phyloP scores from a whole-genome alignment of 2,888 invertebrate species.

The Trissonchulus latispiculum region DNA sequence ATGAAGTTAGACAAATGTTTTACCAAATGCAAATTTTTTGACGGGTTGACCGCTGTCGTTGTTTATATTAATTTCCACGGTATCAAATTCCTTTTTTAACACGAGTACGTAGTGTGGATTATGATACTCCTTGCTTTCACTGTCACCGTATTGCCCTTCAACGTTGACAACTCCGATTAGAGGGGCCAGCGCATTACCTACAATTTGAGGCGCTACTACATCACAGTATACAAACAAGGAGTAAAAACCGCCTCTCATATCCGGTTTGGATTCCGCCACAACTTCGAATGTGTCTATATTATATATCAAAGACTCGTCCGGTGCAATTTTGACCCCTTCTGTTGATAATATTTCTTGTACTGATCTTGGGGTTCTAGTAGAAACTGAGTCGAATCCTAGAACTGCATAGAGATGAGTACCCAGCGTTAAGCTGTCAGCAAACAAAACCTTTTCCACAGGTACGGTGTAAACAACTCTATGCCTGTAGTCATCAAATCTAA shows the following conservation, averaged over 20 bases:
- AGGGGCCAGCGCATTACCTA: conserved; percentile 5
- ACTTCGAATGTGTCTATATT: background rate
- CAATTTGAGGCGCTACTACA: background rate
- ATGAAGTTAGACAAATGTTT: conserved; percentile 16
- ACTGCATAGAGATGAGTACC: too few species aligned
- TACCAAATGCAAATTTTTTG: conserved; percentile 1
- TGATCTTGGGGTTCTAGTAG: too few species aligned
- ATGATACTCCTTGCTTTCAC: background rate
- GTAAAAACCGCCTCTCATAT: conserved; percentile 13
- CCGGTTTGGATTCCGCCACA: background rate
- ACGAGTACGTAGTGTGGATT: conserved; percentile 11
- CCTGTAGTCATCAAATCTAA: background rate
- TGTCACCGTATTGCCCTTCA: background rate
- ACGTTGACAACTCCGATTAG: background rate
- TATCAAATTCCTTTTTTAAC: background rate
- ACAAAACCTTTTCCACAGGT: too few species aligned
- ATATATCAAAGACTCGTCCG: too few species aligned
- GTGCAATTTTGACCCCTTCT: too few species aligned
- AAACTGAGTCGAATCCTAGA: too few species aligned
- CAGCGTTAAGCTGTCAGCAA: too few species aligned
- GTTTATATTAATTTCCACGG: conserved; percentile 7
- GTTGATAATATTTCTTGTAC: too few species aligned
- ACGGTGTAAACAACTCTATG: background rate
- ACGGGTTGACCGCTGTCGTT: background rate
- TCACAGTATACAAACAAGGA: conserved; percentile 16